Base-by-base conservation (phyloP, 2,797 vertebrate genomes). In the Tangara arthus region DNA sequence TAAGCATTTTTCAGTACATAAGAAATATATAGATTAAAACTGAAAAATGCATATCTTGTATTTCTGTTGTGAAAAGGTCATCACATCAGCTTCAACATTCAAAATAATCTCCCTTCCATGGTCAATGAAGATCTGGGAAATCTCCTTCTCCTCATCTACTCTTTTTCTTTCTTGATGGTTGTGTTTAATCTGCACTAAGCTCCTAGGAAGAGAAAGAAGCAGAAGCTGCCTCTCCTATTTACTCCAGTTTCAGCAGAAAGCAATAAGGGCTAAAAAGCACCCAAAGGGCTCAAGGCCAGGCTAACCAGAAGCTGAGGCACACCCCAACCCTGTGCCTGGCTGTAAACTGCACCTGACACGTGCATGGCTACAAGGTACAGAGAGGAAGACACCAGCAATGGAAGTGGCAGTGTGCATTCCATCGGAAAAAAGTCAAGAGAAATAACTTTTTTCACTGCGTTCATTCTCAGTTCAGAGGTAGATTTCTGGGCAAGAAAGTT, bases 291-390 rank as follows among this genome's bases (percentile, higher is more conserved):
- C 30, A 72, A 59, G 19, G 24, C 24, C 47, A 69, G 24, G 32
- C 26, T n/a, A 17, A 17, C 26, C 41, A 69, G 80, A 55, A 72
- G n/a, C 7, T 46, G 42, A 47, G 30, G 24, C 28, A 65, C 55
- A 47, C 1, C 1, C 2, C n/a, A 65, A 39, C 28, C n/a, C 21
- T 14, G 12, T 2, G 20, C 26, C 41, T 69, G 64, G 7, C n/a
- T 76, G 22, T 17, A 22, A 60, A 46, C 27, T 34, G n/a, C 17
- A 15, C 4, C 49, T 44, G n/a, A 21, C 24, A 22, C 0, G 0
- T 16, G 11, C 16, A 8, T 2, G 5, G 34, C 50, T 80, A 6
- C 32, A 64, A 61, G 68, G 35, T 53, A n/a, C 22, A 68, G 49
- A 87, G 59, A 66, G 44, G 34, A 49, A 37, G 78, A 46, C 5